phyloP scores from a whole-genome alignment of 2,888 invertebrate genomes.

The Leptinotarsa juncta region DNA sequence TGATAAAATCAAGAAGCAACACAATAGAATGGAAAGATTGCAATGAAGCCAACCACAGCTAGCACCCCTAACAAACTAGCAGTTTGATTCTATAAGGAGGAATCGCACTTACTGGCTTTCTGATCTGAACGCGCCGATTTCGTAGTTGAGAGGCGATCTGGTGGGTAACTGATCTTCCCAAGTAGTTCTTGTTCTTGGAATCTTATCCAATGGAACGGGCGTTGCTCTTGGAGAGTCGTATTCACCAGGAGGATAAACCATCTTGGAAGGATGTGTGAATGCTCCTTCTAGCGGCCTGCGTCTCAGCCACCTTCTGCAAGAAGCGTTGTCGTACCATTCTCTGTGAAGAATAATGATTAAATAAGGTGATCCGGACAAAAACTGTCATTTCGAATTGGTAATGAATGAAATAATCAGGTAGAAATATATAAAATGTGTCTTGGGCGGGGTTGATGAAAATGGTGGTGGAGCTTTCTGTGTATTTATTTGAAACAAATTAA shows the following conservation, averaged over 20 bases:
- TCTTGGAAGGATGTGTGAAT: constrained; percentile 90
- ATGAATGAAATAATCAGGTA: no score
- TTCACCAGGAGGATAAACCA: constrained; percentile 92
- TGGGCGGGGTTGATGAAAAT: no score
- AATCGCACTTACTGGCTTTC: constrained; percentile 84
- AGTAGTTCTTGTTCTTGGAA: constrained; percentile 67
- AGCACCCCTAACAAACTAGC: no score
- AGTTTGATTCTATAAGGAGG: background rate
- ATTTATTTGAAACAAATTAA: no score
- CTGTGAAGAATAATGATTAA: constrained; percentile 62
- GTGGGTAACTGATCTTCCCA: constrained; percentile 81
- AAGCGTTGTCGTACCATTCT: constrained; percentile 91
- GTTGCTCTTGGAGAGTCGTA: constrained; percentile 84
- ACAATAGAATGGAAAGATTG: no score
- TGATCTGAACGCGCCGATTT: constrained; percentile 81
- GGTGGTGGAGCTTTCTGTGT: no score
- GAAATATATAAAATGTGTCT: no score
- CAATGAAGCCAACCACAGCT: no score
- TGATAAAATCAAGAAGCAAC: no score
- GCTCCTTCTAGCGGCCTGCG: constrained; percentile 86
- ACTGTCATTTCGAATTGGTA: no score
- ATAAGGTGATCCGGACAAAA: no score
- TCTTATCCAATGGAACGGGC: constrained; percentile 71
- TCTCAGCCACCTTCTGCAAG: constrained; percentile 88
- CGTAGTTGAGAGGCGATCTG: constrained; percentile 86